Conservation (phyloP, 2,113 vertebrate genomes). For the Anoplopoma fimbria region DNA sequence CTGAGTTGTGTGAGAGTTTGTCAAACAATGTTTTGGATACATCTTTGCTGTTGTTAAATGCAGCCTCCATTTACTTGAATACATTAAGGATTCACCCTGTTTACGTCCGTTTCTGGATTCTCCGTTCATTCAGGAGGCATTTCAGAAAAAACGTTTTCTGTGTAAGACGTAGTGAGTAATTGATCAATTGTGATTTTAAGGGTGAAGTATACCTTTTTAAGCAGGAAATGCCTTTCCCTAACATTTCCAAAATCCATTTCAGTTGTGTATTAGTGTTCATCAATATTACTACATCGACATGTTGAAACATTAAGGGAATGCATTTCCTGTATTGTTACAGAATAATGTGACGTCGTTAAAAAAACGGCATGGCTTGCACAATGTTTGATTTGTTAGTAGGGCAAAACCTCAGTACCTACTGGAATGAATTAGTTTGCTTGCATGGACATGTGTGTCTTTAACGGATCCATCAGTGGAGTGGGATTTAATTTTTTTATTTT, state of each 20-base stretch:
- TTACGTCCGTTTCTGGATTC: no score
- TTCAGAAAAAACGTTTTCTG: no score
- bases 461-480: neutral
- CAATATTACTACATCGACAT: neutral
- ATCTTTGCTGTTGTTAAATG: no score
- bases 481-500: neutral
- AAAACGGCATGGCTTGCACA: constrained; percentile 30
- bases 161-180: no score
- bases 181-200: no score
- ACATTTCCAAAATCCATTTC: neutral
- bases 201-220: neutral
- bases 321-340: constrained; percentile 40
- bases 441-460: neutral
- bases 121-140: no score
- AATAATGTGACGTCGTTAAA: neutral
- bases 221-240: constrained; percentile 45
- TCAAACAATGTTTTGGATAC: no score
- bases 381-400: neutral
- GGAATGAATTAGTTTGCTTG: neutral
- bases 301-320: constrained; percentile 27
- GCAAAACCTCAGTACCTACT: neutral
- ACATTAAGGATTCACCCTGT: no score
- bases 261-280: neutral
- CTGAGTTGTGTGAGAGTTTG: no score
- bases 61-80: no score